These are phyloP conservation scores for Irena cyanogastra DNA, from an alignment of 2,113 vertebrate genomes.

Conservation along the genomic window DNA sequence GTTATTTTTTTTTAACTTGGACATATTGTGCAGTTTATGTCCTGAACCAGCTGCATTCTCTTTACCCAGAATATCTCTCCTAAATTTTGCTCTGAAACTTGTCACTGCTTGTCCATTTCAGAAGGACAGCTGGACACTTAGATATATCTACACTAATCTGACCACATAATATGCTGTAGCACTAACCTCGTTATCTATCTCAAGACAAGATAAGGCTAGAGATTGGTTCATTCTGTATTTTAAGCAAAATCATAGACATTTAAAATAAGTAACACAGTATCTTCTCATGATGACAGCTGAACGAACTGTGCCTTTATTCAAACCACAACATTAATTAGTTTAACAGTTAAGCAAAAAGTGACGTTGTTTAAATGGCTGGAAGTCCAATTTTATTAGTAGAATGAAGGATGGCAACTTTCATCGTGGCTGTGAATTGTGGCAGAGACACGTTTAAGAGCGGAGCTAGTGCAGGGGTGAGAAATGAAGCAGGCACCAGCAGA, in stretches of 20 bases:
- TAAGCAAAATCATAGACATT: neutral
- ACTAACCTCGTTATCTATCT: neutral
- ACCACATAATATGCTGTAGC: neutral
- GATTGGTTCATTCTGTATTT: neutral
- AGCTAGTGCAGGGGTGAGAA: neutral
- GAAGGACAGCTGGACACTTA: neutral
- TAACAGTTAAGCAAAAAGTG: neutral
- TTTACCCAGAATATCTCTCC: neutral
- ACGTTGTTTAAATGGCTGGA: neutral
- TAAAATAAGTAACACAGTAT: neutral
- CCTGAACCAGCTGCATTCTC: neutral
- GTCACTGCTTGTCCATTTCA: neutral
- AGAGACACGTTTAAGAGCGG: neutral
- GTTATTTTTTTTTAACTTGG: neutral
- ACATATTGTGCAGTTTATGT: neutral
- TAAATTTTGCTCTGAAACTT: neutral
- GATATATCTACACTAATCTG: neutral
- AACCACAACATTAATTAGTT: neutral
- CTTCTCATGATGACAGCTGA: neutral
- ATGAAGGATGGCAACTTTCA: neutral
- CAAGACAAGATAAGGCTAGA: neutral
- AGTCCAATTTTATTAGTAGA: neutral
- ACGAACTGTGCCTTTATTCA: neutral
- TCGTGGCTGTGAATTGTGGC: neutral
- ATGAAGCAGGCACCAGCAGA: accelerated